Percentiles rank a stretch among this genome's conserved stretches.
Evolutionary conservation across 2,888 invertebrate species (phyloP).

Genomic region (Eupithecia subfuscata): DNA sequence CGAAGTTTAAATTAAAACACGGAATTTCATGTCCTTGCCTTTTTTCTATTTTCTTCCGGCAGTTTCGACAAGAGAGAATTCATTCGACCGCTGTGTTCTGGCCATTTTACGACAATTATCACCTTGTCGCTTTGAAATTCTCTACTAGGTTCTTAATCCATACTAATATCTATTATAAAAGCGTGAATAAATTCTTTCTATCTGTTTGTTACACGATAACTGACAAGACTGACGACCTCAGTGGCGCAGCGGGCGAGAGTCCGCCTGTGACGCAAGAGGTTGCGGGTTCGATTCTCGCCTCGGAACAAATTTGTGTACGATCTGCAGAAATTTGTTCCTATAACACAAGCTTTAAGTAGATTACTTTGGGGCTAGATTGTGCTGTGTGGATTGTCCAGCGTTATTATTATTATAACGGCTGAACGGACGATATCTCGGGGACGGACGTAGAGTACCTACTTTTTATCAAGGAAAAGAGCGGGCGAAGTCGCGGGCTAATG

Average conservation of each 20-base stretch:
- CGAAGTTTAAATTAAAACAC: constrained; percentile 49
- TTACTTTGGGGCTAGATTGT: too few relatives aligned
- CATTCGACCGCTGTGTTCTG: constrained; percentile 25
- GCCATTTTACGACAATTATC: constrained; percentile 3
- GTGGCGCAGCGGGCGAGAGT: too few relatives aligned
- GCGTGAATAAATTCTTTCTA: not conserved
- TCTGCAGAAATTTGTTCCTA: too few relatives aligned
- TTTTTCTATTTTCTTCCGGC: constrained; percentile 42
- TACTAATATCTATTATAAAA: not conserved
- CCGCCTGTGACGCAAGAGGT: too few relatives aligned
- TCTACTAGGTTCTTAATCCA: not conserved
- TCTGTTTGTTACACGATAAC: too few relatives aligned
- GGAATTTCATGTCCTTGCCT: constrained; percentile 37
- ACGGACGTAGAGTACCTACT: not conserved
- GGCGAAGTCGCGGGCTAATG: not conserved
- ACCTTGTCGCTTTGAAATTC: not conserved
- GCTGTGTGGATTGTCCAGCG: too few relatives aligned
- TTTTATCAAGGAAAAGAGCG: not conserved
- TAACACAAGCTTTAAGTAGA: too few relatives aligned
- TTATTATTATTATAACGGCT: too few relatives aligned
- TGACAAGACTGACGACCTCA: too few relatives aligned
- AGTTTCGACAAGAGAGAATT: constrained; percentile 38
- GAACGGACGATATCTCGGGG: too few relatives aligned
- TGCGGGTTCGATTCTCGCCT: too few relatives aligned
- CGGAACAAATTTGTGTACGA: too few relatives aligned